A percentile compares a stretch with the other conserved stretches of the same genome.
Conservation (phyloP, 2,797 vertebrate species). For the Aselliscus stoliczkanus region DNA sequence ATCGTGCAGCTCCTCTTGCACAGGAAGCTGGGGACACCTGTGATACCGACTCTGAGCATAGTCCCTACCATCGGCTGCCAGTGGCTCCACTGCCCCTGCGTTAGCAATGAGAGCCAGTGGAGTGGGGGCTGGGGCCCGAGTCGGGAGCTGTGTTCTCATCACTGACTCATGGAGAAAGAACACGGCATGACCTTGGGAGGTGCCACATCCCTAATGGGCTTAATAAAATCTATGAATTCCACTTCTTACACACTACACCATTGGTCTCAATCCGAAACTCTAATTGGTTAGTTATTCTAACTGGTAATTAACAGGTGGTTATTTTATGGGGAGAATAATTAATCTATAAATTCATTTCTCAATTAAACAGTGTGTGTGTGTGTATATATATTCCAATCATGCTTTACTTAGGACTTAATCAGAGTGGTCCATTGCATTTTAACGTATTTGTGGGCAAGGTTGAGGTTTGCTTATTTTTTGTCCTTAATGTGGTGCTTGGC, state of each 20-base stretch:
- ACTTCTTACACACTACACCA: not conserved
- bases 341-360: not conserved
- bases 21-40: not conserved
- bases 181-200: not conserved
- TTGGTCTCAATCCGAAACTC: not conserved
- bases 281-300: not conserved
- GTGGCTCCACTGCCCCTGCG: not conserved
- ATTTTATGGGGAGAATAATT: not conserved
- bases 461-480: constrained; percentile 23
- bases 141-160: not conserved
- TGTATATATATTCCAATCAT: no score
- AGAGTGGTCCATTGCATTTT: constrained; percentile 29
- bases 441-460: not conserved
- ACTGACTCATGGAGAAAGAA: not conserved
- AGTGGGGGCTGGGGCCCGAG: not conserved
- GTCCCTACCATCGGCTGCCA: not conserved
- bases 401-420: constrained; percentile 39
- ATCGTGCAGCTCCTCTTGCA: not conserved
- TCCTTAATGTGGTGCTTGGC: constrained; percentile 46
- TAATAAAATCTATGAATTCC: not conserved
- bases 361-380: no score
- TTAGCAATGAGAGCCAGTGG: accelerated
- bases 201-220: not conserved
- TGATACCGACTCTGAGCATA: not conserved
- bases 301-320: not conserved